Evolutionary conservation across 2,113 vertebrate species (phyloP).

Genomic region (Pardalotus punctatus): DNA sequence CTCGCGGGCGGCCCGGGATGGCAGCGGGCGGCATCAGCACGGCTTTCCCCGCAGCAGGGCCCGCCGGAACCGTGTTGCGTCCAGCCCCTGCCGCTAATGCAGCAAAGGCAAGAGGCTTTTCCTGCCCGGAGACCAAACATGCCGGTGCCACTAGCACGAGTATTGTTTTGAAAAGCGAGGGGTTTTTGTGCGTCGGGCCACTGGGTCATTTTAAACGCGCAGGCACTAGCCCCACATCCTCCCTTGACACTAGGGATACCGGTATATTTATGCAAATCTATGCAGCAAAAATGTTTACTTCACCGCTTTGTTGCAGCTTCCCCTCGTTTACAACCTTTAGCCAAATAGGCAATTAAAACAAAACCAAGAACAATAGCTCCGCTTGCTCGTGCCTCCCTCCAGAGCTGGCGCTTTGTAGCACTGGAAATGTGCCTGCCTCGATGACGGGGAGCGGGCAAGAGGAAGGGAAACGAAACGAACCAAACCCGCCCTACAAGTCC

Average conservation of each 20-base stretch:
- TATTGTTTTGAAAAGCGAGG: not conserved
- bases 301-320: not conserved
- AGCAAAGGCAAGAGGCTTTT: not conserved
- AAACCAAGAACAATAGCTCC: not conserved
- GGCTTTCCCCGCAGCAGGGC: not conserved
- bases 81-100: not conserved
- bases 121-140: not conserved
- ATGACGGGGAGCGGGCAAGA: not conserved
- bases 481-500: not conserved
- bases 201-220: not conserved
- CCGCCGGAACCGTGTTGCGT: not conserved
- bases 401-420: not conserved
- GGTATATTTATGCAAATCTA: slow-evolving; percentile 42
- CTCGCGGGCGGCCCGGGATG: not conserved
- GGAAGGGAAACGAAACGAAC: not conserved
- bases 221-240: not conserved
- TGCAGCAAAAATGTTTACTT: slow-evolving; percentile 25
- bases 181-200: accelerated
- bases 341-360: not conserved
- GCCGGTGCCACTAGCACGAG: not conserved
- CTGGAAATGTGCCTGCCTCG: not conserved
- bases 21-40: not conserved
- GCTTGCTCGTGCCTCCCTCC: not conserved
- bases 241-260: not conserved
- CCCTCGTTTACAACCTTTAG: not conserved